phyloP scores from a whole-genome alignment of 2,113 vertebrate genomes.

The Gallinago undulata region DNA sequence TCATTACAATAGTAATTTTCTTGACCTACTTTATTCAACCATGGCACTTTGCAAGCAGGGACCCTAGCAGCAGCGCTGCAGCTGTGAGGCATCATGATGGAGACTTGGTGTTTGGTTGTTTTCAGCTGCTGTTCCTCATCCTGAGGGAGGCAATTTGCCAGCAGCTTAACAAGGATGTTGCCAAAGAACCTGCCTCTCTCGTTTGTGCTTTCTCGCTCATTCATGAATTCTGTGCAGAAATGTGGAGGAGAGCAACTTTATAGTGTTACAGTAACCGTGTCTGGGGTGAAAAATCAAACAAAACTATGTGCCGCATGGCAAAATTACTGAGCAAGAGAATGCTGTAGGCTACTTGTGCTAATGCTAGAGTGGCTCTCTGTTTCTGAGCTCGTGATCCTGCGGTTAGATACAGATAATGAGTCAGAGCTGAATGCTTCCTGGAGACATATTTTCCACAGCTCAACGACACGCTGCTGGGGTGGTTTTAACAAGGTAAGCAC shows the following conservation, averaged over 20 bases:
- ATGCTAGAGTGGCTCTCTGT: not conserved
- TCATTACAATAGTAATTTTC: constrained; percentile 6
- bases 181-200: not conserved
- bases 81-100: not conserved
- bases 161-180: not conserved
- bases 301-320: not conserved
- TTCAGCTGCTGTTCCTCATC: not conserved
- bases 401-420: not conserved
- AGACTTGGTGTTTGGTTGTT: not conserved
- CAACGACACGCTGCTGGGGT: not conserved
- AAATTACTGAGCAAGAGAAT: not conserved
- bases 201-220: not conserved
- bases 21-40: constrained; percentile 16
- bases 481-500: not conserved
- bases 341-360: not conserved
- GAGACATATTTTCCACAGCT: not conserved
- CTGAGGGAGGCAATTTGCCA: not conserved
- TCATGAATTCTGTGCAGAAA: not conserved
- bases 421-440: not conserved
- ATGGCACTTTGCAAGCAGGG: not conserved
- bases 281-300: not conserved
- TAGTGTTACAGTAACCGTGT: not conserved
- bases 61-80: not conserved
- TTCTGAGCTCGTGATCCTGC: not conserved
- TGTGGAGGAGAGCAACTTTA: not conserved